Percentiles rank a stretch among this genome's conserved stretches.
Evolutionary conservation across 2,113 vertebrate genomes (phyloP).

Genomic region (Agapornis roseicollis): DNA sequence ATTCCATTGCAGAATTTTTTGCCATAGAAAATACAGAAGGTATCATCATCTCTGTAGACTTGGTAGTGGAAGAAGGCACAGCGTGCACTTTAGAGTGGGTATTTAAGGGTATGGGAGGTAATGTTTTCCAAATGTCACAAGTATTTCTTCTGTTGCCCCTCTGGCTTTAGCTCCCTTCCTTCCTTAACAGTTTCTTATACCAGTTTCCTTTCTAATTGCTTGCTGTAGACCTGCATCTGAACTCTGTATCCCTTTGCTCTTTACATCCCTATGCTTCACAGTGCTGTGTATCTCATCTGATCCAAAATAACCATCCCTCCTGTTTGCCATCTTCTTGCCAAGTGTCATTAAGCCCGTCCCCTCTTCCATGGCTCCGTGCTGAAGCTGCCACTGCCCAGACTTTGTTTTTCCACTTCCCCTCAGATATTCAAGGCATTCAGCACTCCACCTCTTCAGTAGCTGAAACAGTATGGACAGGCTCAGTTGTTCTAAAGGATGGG

Average conservation of each 20-base stretch:
- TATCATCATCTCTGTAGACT: neutral
- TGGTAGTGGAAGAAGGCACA: neutral
- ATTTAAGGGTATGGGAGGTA: neutral
- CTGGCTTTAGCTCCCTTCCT: neutral
- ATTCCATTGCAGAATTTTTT: neutral
- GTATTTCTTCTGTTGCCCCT: neutral
- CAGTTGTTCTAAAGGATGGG: neutral
- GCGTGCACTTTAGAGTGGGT: neutral
- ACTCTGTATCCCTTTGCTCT: neutral
- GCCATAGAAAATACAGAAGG: neutral
- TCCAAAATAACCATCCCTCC: neutral
- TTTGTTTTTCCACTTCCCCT: neutral
- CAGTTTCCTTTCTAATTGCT: neutral
- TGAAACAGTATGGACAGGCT: neutral
- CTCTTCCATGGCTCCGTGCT: accelerated
- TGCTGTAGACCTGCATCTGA: neutral
- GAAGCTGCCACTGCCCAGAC: neutral
- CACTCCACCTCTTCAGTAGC: neutral
- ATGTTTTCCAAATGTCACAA: neutral
- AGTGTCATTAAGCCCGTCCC: accelerated
- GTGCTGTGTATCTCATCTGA: neutral
- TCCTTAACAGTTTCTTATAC: neutral
- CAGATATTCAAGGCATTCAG: neutral
- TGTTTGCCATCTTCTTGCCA: accelerated
- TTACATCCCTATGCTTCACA: neutral